Percentiles rank a stretch among this genome's conserved stretches.
Evolutionary conservation across 1,140 invertebrate species (phyloP).

Genomic region (Ptiloglossa arizonensis): DNA sequence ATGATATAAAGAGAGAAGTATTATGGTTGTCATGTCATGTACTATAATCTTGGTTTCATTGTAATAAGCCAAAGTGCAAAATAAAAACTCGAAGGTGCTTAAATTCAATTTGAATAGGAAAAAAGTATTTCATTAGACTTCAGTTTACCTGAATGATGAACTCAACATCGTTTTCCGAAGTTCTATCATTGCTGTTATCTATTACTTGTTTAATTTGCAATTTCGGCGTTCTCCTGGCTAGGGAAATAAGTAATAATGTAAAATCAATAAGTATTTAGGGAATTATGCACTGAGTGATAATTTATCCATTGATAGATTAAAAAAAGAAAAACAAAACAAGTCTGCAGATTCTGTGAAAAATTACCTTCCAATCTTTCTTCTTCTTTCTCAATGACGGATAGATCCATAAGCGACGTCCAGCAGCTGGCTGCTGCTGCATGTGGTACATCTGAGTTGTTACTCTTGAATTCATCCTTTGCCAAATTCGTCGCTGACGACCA

Average conservation of each 20-base stretch:
- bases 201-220: conserved; percentile 78
- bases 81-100: neutral
- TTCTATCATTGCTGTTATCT: conserved; percentile 71
- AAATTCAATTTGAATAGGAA: neutral
- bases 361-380: conserved; percentile 51
- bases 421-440: conserved; percentile 32
- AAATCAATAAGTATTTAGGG: no score
- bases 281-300: no score
- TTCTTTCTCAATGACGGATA: conserved; percentile 56
- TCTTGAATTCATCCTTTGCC: conserved; percentile 74
- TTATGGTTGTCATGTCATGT: neutral
- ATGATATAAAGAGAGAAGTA: neutral
- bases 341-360: neutral
- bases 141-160: conserved; percentile 77
- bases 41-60: neutral
- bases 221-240: conserved; percentile 69
- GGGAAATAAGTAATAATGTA: neutral
- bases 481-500: conserved; percentile 84
- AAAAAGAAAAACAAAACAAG: no score
- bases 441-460: conserved; percentile 5
- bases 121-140: neutral
- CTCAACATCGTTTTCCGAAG: conserved; percentile 76
- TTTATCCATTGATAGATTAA: no score
- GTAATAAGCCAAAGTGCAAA: neutral
- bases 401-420: conserved; percentile 64